phyloP scores from a whole-genome alignment of 2,888 invertebrate species.

The Xylocampa areola region DNA sequence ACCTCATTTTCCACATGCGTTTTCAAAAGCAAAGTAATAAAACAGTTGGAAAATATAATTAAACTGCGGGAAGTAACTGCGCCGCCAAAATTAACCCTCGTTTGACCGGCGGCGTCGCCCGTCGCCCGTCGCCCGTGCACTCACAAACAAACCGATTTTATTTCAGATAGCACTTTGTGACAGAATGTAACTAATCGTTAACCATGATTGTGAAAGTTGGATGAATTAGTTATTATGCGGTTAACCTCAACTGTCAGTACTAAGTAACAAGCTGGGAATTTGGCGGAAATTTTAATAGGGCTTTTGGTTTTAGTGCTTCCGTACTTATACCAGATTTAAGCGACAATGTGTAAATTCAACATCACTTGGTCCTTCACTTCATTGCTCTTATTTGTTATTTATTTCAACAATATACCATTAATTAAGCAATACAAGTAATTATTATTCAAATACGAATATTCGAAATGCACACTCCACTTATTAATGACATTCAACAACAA shows the following conservation, averaged over 20 bases:
- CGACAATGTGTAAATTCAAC: too few relatives aligned
- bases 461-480: too few relatives aligned
- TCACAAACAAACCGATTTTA: constrained; percentile 36
- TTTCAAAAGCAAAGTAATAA: constrained; percentile 48
- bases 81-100: constrained; percentile 35
- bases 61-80: constrained; percentile 34
- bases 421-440: too few relatives aligned
- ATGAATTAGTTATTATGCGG: constrained; percentile 35
- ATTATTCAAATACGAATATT: too few relatives aligned
- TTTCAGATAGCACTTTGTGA: constrained; percentile 49
- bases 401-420: too few relatives aligned
- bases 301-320: background rate
- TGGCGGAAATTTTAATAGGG: constrained; percentile 4
- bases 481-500: too few relatives aligned
- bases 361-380: too few relatives aligned
- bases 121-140: constrained; percentile 3
- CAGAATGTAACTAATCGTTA: constrained; percentile 39
- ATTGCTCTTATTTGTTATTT: too few relatives aligned
- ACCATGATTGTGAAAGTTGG: constrained; percentile 51
- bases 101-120: constrained; percentile 24
- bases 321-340: background rate
- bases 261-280: constrained; percentile 16
- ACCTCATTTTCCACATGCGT: constrained; percentile 26
- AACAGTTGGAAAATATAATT: constrained; percentile 50
- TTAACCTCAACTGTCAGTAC: constrained; percentile 18